Evolutionary conservation across 2,113 vertebrate genomes (phyloP).

Genomic region (Galemys pyrenaicus): DNA sequence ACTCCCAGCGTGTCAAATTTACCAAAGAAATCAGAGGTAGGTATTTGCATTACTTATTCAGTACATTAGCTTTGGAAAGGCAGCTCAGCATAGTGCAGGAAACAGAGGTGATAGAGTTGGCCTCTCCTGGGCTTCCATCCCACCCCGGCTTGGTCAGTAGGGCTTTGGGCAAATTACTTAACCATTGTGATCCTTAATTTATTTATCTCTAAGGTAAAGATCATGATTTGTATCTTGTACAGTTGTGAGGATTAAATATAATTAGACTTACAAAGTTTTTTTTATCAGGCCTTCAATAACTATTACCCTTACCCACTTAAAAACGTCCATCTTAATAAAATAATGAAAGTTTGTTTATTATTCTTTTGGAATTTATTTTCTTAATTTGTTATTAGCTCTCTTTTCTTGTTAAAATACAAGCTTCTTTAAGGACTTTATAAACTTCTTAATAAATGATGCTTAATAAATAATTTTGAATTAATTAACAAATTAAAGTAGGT

Average conservation of each 20-base stretch:
- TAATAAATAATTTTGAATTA: not conserved
- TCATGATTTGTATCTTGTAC: not conserved
- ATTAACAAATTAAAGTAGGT: not conserved
- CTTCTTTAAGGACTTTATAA: no score
- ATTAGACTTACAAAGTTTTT: not conserved
- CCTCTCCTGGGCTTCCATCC: not conserved
- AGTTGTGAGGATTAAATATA: not conserved
- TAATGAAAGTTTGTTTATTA: conserved; percentile 14
- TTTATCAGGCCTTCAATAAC: not conserved
- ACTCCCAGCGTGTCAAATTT: conserved; percentile 99
- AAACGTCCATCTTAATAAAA: not conserved
- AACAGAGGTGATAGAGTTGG: not conserved
- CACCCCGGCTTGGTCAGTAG: not conserved
- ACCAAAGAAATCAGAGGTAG: conserved; percentile 99
- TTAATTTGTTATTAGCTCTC: conserved; percentile 30
- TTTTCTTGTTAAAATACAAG: not conserved
- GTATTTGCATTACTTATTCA: conserved; percentile 76
- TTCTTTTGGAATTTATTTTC: conserved; percentile 42
- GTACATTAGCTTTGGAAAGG: conserved; percentile 63
- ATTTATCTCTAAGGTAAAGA: conserved; percentile 9
- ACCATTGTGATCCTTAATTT: not conserved
- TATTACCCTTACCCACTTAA: not conserved
- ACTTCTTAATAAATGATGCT: not conserved
- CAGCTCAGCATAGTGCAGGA: not conserved
- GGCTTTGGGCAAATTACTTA: not conserved